Evolutionary conservation across 2,797 vertebrate genomes (phyloP), one percentile per base, ranked within the genome.

Genomic region (Clarias platycephalus): DNA sequence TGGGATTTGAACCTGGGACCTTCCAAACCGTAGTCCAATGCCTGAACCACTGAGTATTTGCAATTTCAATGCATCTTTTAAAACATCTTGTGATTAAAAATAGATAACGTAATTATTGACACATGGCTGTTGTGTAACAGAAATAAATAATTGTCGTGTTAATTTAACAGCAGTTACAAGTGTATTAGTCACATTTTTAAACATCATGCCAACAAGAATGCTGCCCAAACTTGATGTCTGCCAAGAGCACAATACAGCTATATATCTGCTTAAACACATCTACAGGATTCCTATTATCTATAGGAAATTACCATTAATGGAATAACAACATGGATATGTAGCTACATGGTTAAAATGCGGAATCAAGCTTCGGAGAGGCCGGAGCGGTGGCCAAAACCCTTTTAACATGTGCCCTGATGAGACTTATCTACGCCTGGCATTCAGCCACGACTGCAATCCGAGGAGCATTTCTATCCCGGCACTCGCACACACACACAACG

Each of bases 381-480:
- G 55, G 79, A 72, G 64, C 26, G 15, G 71, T 82, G 84, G 85
- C 87, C 86, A 90, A 79, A 88, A 87, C 60, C 82, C 87, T 74
- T 87, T 86, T 86, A 89, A 89, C 90, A 89, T 91, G 87, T 89
- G 89, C 83, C 83, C 86, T 83, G 83, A 89, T 89, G 87, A 83
- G 89, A 89, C 79, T 86, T 87, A 89, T 89, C 89, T 83, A 86
- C 68, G 60, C 70, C 58, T 88, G 89, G 90, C 84, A 22, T 74
- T 16, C 1, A 24, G 87, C 91, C 89, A 89, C 63, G 12, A 67
- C 75, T 74, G 77, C 87, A 87, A 87, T 88, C 84, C 84, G 58
- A 16, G 13, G 70, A 86, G 58, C 86, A 62, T 80, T 87, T 87
- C 78, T 80, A 84, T 76, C 83, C 83, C 26, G 5, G 58, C 31